These are phyloP conservation scores for Pedionomus torquatus DNA, from an alignment of 2,113 vertebrate species.

Conservation along the genomic window DNA sequence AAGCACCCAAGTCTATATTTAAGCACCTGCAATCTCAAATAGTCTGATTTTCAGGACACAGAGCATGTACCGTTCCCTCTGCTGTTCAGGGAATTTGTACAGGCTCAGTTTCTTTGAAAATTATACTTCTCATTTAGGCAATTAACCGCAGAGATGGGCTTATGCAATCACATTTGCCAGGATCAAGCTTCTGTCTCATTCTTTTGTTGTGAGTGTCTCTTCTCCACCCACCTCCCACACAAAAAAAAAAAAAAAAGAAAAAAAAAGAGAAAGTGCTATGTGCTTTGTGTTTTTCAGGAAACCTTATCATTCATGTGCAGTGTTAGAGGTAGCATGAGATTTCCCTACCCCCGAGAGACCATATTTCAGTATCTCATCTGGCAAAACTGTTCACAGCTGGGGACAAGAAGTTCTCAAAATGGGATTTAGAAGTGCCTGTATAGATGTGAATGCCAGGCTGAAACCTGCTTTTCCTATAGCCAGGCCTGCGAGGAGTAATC, in stretches of 20 bases:
- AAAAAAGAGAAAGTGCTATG: background rate
- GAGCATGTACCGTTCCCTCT: conserved; percentile 7
- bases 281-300: background rate
- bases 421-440: background rate
- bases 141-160: background rate
- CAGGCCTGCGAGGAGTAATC: background rate
- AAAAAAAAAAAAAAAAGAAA: background rate
- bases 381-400: background rate
- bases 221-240: background rate
- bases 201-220: background rate
- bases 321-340: fast-evolving
- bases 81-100: background rate
- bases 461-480: background rate
- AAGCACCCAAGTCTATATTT: conserved; percentile 13
- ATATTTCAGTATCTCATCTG: background rate
- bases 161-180: background rate
- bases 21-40: conserved; percentile 16
- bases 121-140: background rate
- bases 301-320: background rate
- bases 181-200: background rate
- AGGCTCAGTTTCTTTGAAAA: conserved; percentile 18
- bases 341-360: background rate
- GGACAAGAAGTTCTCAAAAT: background rate
- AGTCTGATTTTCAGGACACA: conserved; percentile 19
- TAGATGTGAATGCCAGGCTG: background rate